A percentile compares a stretch with the other conserved stretches of the same genome.
Conservation (phyloP, 2,113 vertebrate species). For the human region GRCh38 chr9:97420001-97420500, state of each 20-base stretch:
- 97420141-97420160: background rate
- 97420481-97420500: background rate
- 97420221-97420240: background rate
- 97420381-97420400: background rate
- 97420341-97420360: background rate
- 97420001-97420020: background rate
- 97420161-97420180: background rate
- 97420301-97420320: background rate
- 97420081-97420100: background rate
- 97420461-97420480: background rate
- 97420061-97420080: background rate
- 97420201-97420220: background rate
- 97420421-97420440: background rate
- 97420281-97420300: background rate
- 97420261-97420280: background rate
- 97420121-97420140: background rate
- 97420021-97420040: background rate
- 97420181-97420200: background rate
- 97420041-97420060: background rate
- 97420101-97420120: background rate
- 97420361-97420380: no score
- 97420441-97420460: background rate
- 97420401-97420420: background rate
- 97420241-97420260: background rate
- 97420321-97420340: background rate